Evolutionary conservation across 2,797 vertebrate genomes (phyloP).

Genomic region (Myiotriccus ornatus): DNA sequence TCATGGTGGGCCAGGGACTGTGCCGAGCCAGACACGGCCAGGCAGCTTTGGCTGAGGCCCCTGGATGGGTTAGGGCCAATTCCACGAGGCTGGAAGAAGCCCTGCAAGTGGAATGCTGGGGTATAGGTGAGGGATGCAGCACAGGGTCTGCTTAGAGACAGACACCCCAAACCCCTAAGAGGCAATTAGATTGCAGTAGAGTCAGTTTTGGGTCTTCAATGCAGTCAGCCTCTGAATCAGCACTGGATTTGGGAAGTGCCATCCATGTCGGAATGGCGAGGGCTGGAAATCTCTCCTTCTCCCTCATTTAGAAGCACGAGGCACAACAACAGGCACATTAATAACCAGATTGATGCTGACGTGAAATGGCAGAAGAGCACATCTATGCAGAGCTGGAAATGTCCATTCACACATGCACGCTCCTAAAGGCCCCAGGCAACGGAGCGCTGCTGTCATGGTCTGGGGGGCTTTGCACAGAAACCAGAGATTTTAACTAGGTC

Average conservation of each 20-base stretch:
- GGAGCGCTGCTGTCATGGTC: neutral
- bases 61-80: neutral
- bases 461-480: conserved; percentile 4
- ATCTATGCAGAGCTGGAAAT: conserved; percentile 33
- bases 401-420: conserved; percentile 43
- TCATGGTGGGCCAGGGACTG: accelerated
- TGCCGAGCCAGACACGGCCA: accelerated
- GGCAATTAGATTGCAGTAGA: neutral
- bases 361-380: conserved; percentile 54
- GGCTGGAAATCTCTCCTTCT: neutral
- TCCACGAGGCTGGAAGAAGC: neutral
- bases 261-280: accelerated
- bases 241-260: neutral
- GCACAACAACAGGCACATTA: conserved; percentile 15
- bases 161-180: neutral
- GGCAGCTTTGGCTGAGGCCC: neutral
- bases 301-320: neutral
- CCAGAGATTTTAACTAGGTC: conserved; percentile 35
- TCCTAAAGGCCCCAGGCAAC: neutral
- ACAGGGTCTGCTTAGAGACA: accelerated
- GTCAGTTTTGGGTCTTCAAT: neutral
- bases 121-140: neutral
- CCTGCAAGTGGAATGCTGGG: neutral
- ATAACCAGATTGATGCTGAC: conserved; percentile 49
- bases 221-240: neutral